Evolutionary conservation across 2,888 invertebrate genomes (phyloP).

Genomic region (Archips xylosteana): DNA sequence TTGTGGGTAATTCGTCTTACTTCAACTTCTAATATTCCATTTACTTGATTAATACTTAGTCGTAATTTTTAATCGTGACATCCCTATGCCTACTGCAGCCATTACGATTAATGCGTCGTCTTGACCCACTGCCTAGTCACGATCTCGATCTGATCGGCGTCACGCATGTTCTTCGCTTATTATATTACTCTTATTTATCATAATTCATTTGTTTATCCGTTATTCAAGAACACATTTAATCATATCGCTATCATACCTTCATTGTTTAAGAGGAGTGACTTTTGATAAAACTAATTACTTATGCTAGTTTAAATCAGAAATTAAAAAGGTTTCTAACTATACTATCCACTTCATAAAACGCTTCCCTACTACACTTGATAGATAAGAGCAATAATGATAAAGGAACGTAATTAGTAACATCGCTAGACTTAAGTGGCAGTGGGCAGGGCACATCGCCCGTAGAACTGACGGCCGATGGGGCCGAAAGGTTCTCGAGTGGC

Average conservation of each 20-base stretch:
- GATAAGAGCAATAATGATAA: too few relatives aligned
- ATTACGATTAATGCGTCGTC: conserved; percentile 69
- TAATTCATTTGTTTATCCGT: conserved; percentile 38
- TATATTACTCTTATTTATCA: conserved; percentile 34
- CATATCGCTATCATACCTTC: conserved; percentile 21
- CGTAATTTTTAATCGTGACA: conserved; percentile 34
- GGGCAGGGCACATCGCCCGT: too few relatives aligned
- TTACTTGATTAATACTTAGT: conserved; percentile 20
- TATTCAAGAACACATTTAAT: conserved; percentile 30
- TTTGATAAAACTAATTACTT: background rate
- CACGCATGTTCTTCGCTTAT: conserved; percentile 38
- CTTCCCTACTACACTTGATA: background rate
- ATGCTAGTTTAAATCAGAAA: too few relatives aligned
- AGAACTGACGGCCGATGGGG: too few relatives aligned
- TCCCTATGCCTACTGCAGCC: conserved; percentile 46
- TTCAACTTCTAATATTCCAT: background rate
- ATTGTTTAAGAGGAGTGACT: background rate
- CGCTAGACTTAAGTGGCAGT: too few relatives aligned
- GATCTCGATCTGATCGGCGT: conserved; percentile 44
- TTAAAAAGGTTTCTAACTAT: too few relatives aligned
- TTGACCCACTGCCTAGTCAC: conserved; percentile 78
- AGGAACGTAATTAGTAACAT: too few relatives aligned
- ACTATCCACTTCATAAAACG: background rate
- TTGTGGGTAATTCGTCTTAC: background rate
- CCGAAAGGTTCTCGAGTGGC: too few relatives aligned